phyloP scores from a whole-genome alignment of 2,888 invertebrate species.

The Orthosia gracilis region DNA sequence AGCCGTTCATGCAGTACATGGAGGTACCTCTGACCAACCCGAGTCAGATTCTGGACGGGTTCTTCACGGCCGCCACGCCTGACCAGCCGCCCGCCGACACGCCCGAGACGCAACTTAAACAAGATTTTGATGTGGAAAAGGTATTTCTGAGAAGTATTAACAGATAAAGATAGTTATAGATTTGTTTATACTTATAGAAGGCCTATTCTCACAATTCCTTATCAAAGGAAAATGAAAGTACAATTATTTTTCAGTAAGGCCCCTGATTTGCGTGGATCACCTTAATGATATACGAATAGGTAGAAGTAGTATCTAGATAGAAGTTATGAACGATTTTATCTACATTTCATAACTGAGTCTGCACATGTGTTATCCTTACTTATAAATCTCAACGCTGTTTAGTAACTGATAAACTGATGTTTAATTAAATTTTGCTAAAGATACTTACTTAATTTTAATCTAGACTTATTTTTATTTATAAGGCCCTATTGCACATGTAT shows the following conservation, averaged over 20 bases:
- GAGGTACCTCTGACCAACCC: constrained; percentile 77
- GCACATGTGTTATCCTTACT: too few species aligned
- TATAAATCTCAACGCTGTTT: too few species aligned
- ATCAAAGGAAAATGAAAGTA: neutral
- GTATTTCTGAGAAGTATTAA: constrained; percentile 50
- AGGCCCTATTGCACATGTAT: too few species aligned
- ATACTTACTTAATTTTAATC: too few species aligned
- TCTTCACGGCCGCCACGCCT: constrained; percentile 73
- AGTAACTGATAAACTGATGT: too few species aligned
- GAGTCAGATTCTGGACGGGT: constrained; percentile 82
- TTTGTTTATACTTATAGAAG: neutral
- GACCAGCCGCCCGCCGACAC: constrained; percentile 64
- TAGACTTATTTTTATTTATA: too few species aligned
- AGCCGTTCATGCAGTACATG: constrained; percentile 82
- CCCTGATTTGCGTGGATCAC: neutral
- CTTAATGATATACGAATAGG: neutral
- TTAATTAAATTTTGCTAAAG: too few species aligned
- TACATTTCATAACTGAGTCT: neutral
- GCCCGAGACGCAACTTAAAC: constrained; percentile 68
- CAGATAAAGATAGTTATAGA: neutral
- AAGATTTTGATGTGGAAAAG: constrained; percentile 73
- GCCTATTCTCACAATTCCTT: neutral
- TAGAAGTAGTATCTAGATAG: too few species aligned
- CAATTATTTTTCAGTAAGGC: neutral
- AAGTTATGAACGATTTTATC: too few species aligned